Base-by-base conservation (phyloP, 2,113 vertebrate species). In the Ceyx cyanopectus region DNA sequence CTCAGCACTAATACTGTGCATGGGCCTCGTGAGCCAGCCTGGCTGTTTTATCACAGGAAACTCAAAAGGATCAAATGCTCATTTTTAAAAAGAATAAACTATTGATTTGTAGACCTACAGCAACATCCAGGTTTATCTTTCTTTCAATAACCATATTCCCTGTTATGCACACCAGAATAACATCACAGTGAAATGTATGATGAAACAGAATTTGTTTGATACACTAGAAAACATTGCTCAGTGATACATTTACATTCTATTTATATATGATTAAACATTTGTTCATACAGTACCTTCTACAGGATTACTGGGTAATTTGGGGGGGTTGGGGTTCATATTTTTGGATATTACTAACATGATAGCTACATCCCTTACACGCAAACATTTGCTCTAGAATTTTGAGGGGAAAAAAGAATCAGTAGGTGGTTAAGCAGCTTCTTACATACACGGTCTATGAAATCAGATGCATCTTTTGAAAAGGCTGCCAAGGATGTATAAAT, bases 91-190 rank as follows among this genome's bases (percentile, higher is more conserved):
- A 96, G 53, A 83, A 94, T 95, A 93, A 96, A 94, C 92, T 77
- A 82, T 32, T 72, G 80, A 93, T 96, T 93, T 90, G 77, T 87
- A 96, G 85, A 85, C 78, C n/a, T 67, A 78, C 87, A 95, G 92
- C 86, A 90, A 93, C 97, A 94, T 98, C 98, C 98, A 99, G 98
- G 98, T 98, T 99, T 98, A 98, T 98, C 97, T 97, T 97, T 93
- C 95, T 97, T 97, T 97, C 94, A 96, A 93, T 97, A 98, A 97
- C 97, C 97, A 97, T 91, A 92, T 97, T 98, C 98, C 97, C 98
- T 97, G 98, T 97, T 98, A 97, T 97, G 97, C 94, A 98, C 98
- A 98, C 98, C 97, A 97, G 98, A 98, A 97, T 93, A 98, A 98
- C 97, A 98, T 97, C 98, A 99, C 98, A 98, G 98, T 98, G 98